Percentiles rank a stretch among this genome's conserved stretches.
phyloP scores from a whole-genome alignment of 2,888 invertebrate species.

The Macrophya annulata region DNA sequence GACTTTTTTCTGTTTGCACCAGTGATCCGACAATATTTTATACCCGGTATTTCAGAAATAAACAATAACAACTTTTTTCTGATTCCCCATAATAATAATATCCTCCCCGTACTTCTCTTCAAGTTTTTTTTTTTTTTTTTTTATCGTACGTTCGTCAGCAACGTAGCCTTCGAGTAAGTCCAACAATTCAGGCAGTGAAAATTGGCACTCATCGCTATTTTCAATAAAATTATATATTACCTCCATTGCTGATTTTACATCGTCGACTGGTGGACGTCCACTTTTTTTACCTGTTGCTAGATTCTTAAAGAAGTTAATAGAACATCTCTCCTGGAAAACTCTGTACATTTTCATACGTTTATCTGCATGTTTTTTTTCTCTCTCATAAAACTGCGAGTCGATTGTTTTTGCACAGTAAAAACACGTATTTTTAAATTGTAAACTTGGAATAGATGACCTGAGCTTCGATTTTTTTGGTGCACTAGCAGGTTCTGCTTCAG shows the following conservation, averaged over 20 bases:
- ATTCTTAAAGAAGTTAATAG: neutral
- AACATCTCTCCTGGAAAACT: slow-evolving; percentile 40
- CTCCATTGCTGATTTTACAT: slow-evolving; percentile 46
- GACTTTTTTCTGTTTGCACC: neutral
- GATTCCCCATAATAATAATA: slow-evolving; percentile 42
- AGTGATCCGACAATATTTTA: slow-evolving; percentile 35
- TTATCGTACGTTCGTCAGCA: slow-evolving; percentile 40
- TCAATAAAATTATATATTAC: slow-evolving; percentile 47
- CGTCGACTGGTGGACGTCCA: slow-evolving; percentile 44
- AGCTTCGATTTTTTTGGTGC: neutral
- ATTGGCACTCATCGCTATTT: slow-evolving; percentile 50
- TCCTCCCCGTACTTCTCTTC: slow-evolving; percentile 48
- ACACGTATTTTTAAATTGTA: neutral
- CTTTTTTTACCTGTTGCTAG: slow-evolving; percentile 39
- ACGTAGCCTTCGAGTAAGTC: slow-evolving; percentile 38
- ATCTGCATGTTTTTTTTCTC: neutral
- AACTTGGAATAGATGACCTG: neutral
- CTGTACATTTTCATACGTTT: neutral
- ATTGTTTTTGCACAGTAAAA: slow-evolving; percentile 10
- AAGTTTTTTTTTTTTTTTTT: slow-evolving; percentile 25
- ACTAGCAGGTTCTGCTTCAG: no score
- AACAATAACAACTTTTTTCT: slow-evolving; percentile 24
- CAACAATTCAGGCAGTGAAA: slow-evolving; percentile 51
- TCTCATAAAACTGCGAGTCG: neutral
- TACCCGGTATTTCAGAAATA: slow-evolving; percentile 20